phyloP scores from a whole-genome alignment of 1,140 invertebrate species.

The Plodia interpunctella region DNA sequence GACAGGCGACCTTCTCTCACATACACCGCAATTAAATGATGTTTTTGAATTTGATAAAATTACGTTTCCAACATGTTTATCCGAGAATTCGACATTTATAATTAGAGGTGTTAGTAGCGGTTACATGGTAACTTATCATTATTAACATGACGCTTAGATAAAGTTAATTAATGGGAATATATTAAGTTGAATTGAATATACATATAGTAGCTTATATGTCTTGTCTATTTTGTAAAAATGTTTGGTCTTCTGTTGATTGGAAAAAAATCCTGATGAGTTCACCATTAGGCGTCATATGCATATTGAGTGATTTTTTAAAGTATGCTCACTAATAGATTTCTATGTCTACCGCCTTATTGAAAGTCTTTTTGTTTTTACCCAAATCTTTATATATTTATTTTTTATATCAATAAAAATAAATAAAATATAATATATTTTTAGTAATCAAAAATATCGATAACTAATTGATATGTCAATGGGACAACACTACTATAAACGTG shows the following conservation, averaged over 20 bases:
- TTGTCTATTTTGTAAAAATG: too few species aligned
- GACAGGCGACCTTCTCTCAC: neutral
- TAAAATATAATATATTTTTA: neutral
- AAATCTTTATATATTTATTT: too few species aligned
- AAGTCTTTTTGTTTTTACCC: too few species aligned
- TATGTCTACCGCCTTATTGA: too few species aligned
- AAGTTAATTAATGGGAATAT: neutral
- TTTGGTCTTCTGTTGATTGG: too few species aligned
- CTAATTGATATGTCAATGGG: neutral
- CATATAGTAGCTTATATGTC: too few species aligned
- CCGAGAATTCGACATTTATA: neutral
- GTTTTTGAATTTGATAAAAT: slow-evolving; percentile 2
- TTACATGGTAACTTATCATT: slow-evolving; percentile 1
- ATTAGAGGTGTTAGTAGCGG: slow-evolving; percentile 6
- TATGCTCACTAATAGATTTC: too few species aligned
- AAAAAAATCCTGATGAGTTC: too few species aligned
- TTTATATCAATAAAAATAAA: too few species aligned
- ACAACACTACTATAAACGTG: slow-evolving; percentile 34
- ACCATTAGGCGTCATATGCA: too few species aligned
- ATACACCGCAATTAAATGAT: neutral
- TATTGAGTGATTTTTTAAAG: too few species aligned
- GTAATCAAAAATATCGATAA: slow-evolving; percentile 6
- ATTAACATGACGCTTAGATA: neutral
- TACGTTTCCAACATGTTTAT: neutral
- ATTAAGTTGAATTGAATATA: neutral